These are phyloP conservation scores for Sthenelais limicola DNA, from an alignment of 2,888 invertebrate genomes.

Conservation along the genomic window DNA sequence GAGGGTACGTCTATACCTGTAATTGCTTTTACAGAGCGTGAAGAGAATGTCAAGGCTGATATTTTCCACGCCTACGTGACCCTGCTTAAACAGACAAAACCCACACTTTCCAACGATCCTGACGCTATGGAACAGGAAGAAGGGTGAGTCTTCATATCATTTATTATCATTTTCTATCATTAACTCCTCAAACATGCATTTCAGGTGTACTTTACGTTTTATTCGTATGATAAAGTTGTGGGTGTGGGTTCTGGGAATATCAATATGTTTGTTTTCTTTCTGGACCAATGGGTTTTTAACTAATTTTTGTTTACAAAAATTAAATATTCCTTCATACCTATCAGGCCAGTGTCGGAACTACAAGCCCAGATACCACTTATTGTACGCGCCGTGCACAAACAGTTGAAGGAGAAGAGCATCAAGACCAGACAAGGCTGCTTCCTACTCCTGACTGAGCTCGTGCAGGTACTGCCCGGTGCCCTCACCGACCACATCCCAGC, in stretches of 20 bases:
- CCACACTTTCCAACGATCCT: constrained; percentile 74
- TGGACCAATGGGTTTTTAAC: too few species aligned
- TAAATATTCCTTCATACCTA: too few species aligned
- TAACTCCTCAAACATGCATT: too few species aligned
- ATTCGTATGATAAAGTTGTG: too few species aligned
- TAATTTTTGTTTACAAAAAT: too few species aligned
- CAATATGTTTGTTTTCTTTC: too few species aligned
- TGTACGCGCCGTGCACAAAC: constrained; percentile 90
- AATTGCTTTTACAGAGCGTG: constrained; percentile 87
- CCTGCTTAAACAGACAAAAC: constrained; percentile 89
- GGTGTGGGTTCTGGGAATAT: too few species aligned
- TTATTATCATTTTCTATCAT: too few species aligned
- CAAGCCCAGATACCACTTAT: constrained; percentile 80
- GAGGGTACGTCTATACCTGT: too few species aligned
- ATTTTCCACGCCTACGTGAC: constrained; percentile 97
- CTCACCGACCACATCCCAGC: constrained; percentile 87
- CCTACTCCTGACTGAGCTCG: constrained; percentile 89
- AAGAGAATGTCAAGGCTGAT: constrained; percentile 99
- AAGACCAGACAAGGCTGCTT: constrained; percentile 89
- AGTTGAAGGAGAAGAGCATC: constrained; percentile 78
- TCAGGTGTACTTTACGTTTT: too few species aligned
- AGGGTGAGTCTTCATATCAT: constrained; percentile 45
- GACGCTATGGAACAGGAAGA: constrained; percentile 73
- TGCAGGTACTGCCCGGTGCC: constrained; percentile 90
- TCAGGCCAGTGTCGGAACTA: constrained; percentile 70